Evolutionary conservation across 2,113 vertebrate species (phyloP), one percentile per base, ranked within the genome.

Genomic region (Nothobranchius kuhntae): DNA sequence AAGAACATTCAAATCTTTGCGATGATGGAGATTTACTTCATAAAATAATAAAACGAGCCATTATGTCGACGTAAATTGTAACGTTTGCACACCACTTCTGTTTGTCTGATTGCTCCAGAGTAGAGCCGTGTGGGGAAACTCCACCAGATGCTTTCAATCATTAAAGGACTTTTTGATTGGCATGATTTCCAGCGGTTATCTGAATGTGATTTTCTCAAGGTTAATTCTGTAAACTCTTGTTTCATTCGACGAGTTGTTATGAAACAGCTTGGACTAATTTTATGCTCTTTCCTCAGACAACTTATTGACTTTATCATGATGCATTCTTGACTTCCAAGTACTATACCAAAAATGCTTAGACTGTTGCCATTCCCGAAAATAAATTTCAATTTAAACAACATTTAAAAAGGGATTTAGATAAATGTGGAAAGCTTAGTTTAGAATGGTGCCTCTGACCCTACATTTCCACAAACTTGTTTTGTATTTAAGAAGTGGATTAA

Each of bases 261-360:
- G 84, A 87, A 91, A 92, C 67, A 65, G 21, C 73, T 85, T 78
- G 54, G 82, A 74, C 42, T 60, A 26, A 13, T 63, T 83, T 84
- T 80, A 83, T 46, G 46, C 50, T 86, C 66, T 57, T 78, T 77
- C 65, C 63, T 72, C 46, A 38, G 53, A 63, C 8, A 46, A 53
- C 45, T 56, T 65, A 53, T 71, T 80, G 64, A 75, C 48, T 80
- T 70, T 59, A 73, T 69, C 53, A 6, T 55, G 54, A 71, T 12
- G 55, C 44, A 59, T 74, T 73, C 72, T 65, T 60, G 44, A 52
- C 51, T 76, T 36, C 9, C 17, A n/a, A 66, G 61, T 30, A 40
- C 26, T 13, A 48, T 10, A 56, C 44, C 15, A n/a, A 26, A 63
- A 36, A 14, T 64, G 56, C 6, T 62, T 38, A 47, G 10, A 52